phyloP scores from a whole-genome alignment of 2,113 vertebrate genomes.

The Coptodon rendalli region DNA sequence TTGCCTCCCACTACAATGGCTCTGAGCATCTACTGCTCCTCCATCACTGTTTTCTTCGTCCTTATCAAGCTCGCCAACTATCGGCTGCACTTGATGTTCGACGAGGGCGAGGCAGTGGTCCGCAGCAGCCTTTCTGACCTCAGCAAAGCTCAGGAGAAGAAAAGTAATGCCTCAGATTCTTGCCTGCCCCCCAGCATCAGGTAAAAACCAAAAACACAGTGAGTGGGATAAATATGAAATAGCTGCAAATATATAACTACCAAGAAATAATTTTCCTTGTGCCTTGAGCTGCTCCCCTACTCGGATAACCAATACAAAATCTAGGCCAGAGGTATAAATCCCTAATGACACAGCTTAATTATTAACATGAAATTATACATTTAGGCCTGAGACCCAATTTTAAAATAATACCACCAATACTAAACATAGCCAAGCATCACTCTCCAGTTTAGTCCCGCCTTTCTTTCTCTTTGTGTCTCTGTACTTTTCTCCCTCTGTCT shows the following conservation, averaged over 20 bases:
- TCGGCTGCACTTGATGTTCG: slow-evolving; percentile 92
- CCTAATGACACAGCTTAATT: slow-evolving; percentile 2
- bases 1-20: slow-evolving; percentile 84
- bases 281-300: not conserved
- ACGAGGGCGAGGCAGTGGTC: slow-evolving; percentile 81
- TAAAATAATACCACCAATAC: not conserved
- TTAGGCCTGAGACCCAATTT: not conserved
- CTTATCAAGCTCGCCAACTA: slow-evolving; percentile 90
- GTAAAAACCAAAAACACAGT: slow-evolving; percentile 48
- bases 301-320: not conserved
- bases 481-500: not conserved
- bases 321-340: slow-evolving; percentile 17
- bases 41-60: slow-evolving; percentile 85
- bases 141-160: slow-evolving; percentile 73
- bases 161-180: slow-evolving; percentile 67
- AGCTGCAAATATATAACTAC: not conserved
- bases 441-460: not conserved
- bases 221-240: not conserved
- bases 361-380: slow-evolving; percentile 10
- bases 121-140: slow-evolving; percentile 72
- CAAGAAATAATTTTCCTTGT: not conserved
- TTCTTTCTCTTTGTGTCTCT: not conserved
- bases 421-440: not conserved
- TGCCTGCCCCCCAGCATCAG: slow-evolving; percentile 66
- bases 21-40: slow-evolving; percentile 87